These are phyloP conservation scores for Microplitis demolitor DNA, from an alignment of 1,140 invertebrate species.

Conservation along the genomic window DNA sequence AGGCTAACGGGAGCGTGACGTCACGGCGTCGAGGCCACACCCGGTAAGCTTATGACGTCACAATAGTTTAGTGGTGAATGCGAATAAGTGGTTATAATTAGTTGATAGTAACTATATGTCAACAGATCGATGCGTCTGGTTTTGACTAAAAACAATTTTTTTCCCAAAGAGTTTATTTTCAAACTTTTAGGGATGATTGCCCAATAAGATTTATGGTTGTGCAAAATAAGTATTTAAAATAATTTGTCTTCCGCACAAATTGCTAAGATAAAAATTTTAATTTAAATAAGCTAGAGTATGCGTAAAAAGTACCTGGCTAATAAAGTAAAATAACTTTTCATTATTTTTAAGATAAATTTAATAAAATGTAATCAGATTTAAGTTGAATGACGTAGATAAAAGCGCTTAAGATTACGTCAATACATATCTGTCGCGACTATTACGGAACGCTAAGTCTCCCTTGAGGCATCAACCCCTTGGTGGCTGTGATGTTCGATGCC, in stretches of 20 bases:
- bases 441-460: slow-evolving; percentile 12
- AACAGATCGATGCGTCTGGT: too few relatives aligned
- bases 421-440: slow-evolving; percentile 10
- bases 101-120: neutral
- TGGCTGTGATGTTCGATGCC: neutral
- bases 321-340: neutral
- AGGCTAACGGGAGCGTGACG: slow-evolving; percentile 26
- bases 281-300: too few relatives aligned
- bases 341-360: neutral
- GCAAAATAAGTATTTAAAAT: too few relatives aligned
- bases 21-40: slow-evolving; percentile 33
- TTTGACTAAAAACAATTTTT: too few relatives aligned
- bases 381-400: neutral
- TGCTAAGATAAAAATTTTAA: too few relatives aligned
- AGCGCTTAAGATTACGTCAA: neutral
- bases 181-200: too few relatives aligned
- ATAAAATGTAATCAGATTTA: neutral
- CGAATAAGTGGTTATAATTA: neutral
- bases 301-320: too few relatives aligned
- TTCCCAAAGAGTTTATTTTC: too few relatives aligned
- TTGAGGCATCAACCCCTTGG: slow-evolving; percentile 15
- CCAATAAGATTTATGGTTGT: too few relatives aligned
- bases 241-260: too few relatives aligned
- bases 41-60: slow-evolving; percentile 12
- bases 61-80: neutral